Evolutionary conservation across 1,140 invertebrate species (phyloP).

Genomic region (Acyrthosiphon pisum): DNA sequence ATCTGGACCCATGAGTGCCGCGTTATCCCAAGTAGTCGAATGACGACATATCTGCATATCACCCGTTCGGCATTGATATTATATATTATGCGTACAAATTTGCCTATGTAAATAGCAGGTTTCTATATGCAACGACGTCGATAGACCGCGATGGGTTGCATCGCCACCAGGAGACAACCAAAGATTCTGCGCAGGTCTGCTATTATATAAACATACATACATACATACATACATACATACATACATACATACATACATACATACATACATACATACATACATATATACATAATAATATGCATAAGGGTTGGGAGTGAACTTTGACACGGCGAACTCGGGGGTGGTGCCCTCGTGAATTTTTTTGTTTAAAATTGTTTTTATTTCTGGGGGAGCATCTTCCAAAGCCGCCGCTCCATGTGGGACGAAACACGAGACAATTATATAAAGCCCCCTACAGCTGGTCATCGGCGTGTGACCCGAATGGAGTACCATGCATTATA

Average conservation of each 20-base stretch:
- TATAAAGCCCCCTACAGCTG: neutral
- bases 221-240: too few relatives aligned
- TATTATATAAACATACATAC: neutral
- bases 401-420: neutral
- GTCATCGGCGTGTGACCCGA: neutral
- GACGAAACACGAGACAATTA: neutral
- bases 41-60: neutral
- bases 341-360: neutral
- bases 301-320: neutral
- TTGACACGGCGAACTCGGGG: conserved; percentile 14
- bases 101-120: neutral
- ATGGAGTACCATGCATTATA: neutral
- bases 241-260: too few relatives aligned
- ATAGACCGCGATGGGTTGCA: neutral
- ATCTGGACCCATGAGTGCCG: neutral
- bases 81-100: neutral
- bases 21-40: neutral
- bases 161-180: neutral
- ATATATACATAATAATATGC: neutral
- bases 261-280: too few relatives aligned
- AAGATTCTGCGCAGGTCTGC: neutral
- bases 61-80: neutral
- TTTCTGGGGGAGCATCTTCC: neutral
- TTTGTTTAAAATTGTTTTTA: neutral
- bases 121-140: neutral